Evolutionary conservation across 2,797 vertebrate genomes (phyloP).

Genomic region (Periparus ater): DNA sequence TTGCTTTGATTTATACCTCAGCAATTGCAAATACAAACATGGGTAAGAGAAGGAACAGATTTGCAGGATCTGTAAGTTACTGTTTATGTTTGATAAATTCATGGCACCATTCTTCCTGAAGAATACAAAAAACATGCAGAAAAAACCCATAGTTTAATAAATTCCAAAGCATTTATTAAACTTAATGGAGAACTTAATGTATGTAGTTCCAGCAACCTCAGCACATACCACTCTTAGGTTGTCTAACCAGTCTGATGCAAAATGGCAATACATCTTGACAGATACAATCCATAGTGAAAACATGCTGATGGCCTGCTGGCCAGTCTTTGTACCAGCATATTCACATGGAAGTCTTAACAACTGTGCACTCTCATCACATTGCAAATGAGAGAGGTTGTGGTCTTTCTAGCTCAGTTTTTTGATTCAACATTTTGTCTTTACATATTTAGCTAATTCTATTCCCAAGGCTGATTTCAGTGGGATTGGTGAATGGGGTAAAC

Average conservation of each 20-base stretch:
- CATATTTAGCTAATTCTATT: not conserved
- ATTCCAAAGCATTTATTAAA: too few species aligned
- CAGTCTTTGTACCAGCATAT: not conserved
- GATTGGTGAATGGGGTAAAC: not conserved
- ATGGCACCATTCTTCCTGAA: not conserved
- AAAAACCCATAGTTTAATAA: not conserved
- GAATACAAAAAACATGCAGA: not conserved
- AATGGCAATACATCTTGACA: not conserved
- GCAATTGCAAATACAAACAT: not conserved
- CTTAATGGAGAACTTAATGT: not conserved
- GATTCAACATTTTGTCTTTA: not conserved
- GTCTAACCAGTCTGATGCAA: not conserved
- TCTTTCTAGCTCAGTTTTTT: not conserved
- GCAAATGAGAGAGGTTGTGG: not conserved
- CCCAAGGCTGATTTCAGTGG: not conserved
- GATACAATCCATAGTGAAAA: not conserved
- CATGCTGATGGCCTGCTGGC: not conserved
- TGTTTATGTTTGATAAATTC: not conserved
- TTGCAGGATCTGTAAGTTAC: not conserved
- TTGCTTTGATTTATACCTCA: not conserved
- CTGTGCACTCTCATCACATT: not conserved
- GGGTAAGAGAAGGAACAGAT: not conserved
- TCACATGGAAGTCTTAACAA: not conserved
- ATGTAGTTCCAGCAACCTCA: not conserved
- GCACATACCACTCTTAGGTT: not conserved